Conservation (phyloP, 2,797 vertebrate species). For the Sebastes jordani region DNA sequence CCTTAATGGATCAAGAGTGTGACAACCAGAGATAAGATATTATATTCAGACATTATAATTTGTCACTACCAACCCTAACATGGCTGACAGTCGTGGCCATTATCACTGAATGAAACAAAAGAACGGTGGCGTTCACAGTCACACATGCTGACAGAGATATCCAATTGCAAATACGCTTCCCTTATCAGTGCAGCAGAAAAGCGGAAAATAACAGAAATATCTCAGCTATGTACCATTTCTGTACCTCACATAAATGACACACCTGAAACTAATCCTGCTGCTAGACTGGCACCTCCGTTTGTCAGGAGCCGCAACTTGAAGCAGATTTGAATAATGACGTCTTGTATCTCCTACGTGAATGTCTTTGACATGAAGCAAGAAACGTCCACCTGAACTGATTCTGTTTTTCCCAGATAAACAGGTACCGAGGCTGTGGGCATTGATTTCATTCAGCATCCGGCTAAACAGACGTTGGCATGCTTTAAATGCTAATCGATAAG, state of each 20-base stretch:
- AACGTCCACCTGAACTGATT: slow-evolving; percentile 26
- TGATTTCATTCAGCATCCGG: slow-evolving; percentile 51
- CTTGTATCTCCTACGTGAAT: slow-evolving; percentile 38
- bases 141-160: slow-evolving; percentile 37
- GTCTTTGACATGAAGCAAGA: slow-evolving; percentile 31
- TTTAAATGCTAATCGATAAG: slow-evolving; percentile 73
- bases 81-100: slow-evolving; percentile 12
- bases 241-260: slow-evolving; percentile 39
- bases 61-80: slow-evolving; percentile 3
- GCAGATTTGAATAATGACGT: slow-evolving; percentile 63
- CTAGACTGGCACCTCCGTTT: slow-evolving; percentile 60
- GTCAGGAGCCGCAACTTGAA: slow-evolving; percentile 29
- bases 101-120: slow-evolving; percentile 23
- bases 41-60: slow-evolving; percentile 14
- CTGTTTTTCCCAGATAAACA: slow-evolving; percentile 56
- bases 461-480: slow-evolving; percentile 60
- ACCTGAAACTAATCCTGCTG: slow-evolving; percentile 57
- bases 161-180: slow-evolving; percentile 3
- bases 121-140: not conserved
- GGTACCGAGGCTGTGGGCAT: slow-evolving; percentile 19
- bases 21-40: slow-evolving; percentile 5
- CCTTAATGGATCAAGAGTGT: not conserved
- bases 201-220: slow-evolving; percentile 26
- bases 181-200: slow-evolving; percentile 43
- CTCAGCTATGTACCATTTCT: slow-evolving; percentile 24